These are phyloP conservation scores for Mythimna lalbum DNA, from an alignment of 2,888 invertebrate genomes.

Conservation along the genomic window DNA sequence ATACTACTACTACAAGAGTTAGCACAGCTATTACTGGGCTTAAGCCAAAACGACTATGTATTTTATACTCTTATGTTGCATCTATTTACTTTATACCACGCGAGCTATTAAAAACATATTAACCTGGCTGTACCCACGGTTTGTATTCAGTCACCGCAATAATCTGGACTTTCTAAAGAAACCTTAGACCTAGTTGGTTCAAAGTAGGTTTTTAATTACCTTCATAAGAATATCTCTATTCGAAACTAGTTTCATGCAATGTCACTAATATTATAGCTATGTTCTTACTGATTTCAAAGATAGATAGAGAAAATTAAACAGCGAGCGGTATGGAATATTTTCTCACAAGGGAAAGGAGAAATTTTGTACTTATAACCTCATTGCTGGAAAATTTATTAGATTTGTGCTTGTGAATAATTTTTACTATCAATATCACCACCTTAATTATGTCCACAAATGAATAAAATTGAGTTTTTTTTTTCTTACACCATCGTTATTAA, in stretches of 20 bases:
- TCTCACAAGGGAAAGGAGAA: conserved; percentile 5
- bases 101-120: conserved; percentile 18
- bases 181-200: conserved; percentile 14
- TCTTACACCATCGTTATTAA: conserved; percentile 14
- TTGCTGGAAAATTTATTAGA: conserved; percentile 14
- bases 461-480: neutral
- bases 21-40: neutral
- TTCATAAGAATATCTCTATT: conserved; percentile 31
- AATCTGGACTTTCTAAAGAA: conserved; percentile 44
- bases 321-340: neutral
- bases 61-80: conserved; percentile 4
- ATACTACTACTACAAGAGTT: neutral
- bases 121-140: conserved; percentile 2
- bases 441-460: conserved; percentile 1
- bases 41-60: conserved; percentile 13
- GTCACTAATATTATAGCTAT: conserved; percentile 15
- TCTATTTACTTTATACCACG: neutral
- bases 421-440: neutral
- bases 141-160: neutral
- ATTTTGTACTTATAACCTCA: neutral
- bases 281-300: conserved; percentile 35
- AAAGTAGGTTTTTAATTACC: conserved; percentile 50
- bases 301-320: conserved; percentile 17
- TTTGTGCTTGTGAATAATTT: conserved; percentile 6
- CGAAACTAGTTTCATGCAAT: conserved; percentile 27